Evolutionary conservation across 2,797 vertebrate genomes (phyloP), one percentile per base, ranked within the genome.

Genomic region (Gadopsis bispinosus): DNA sequence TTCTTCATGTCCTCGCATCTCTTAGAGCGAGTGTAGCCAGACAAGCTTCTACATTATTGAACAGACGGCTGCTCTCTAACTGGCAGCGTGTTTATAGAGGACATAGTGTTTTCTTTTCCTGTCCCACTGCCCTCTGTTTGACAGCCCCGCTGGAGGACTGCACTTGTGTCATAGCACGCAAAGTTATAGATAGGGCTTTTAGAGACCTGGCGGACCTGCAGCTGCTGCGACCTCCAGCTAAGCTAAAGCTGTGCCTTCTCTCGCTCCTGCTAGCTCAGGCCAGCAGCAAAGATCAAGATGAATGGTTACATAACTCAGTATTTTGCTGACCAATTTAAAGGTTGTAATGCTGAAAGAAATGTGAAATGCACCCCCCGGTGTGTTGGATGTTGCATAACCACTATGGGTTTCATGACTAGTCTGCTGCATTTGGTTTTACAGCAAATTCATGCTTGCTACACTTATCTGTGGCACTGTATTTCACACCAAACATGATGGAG

Each of bases 11-110:
- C 31, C 67, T 70, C 53, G 22, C 29, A n/a, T 43, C 60, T 75
- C 55, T 41, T 4, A 26, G 45, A 81, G 65, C 17, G 51, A 75
- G 55, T 69, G 60, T 51, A 71, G 66, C 77, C 77, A 79, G 86
- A 81, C 81, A 12, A 56, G 55, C 72, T 81, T 17, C 55, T 93
- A 65, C 86, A 92, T 93, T 90, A 93, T 93, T 92, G 68, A 93
- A 88, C 74, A 84, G 83, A 73, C 51, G 29, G 33, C 75, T 62
- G 77, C 84, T 88, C 69, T 90, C 73, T 66, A 86, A 80, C 68
- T 31, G 59, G 68, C 83, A 70, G 45, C 64, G 4, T 77, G 77
- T 81, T 82, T 87, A 78, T 69, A 55, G 79, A 76, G 77, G 78
- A 62, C 45, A 59, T 31, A 71, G 54, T 75, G 69, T 81, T 81